These are phyloP conservation scores for Malurus melanocephalus DNA, from an alignment of 2,113 vertebrate species.

Conservation along the genomic window DNA sequence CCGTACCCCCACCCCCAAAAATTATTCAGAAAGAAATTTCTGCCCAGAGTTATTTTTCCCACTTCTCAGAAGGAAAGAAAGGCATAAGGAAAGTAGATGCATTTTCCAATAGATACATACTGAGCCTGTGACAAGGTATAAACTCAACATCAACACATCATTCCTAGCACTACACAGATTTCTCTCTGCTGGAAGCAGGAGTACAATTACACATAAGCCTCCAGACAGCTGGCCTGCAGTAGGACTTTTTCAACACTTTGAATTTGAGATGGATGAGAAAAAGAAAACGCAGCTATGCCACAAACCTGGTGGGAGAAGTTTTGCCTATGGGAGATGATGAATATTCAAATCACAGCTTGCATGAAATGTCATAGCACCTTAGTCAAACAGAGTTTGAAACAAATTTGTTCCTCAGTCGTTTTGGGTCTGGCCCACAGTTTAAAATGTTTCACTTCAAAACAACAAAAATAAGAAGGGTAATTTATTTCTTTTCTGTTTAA, in stretches of 20 bases:
- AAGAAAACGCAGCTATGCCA: conserved; percentile 31
- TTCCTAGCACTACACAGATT: conserved; percentile 47
- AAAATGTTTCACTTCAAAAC: not conserved
- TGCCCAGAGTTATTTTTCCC: conserved; percentile 8
- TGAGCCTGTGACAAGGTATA: conserved; percentile 51
- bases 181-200: conserved; percentile 61
- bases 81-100: conserved; percentile 3
- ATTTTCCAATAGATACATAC: conserved; percentile 52
- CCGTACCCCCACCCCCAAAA: not conserved
- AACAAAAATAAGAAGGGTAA: not conserved
- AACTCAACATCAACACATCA: conserved; percentile 60
- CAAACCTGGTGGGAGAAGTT: conserved; percentile 48
- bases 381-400: conserved; percentile 22
- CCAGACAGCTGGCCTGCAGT: conserved; percentile 61
- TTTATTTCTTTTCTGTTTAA: not conserved
- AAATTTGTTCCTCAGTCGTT: not conserved
- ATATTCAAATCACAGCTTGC: conserved; percentile 56
- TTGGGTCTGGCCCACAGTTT: not conserved
- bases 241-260: conserved; percentile 62
- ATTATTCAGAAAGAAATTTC: conserved; percentile 15
- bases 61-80: conserved; percentile 25
- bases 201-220: conserved; percentile 58
- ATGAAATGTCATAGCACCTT: conserved; percentile 19
- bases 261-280: conserved; percentile 52
- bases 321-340: conserved; percentile 45